Conservation (phyloP, 2,888 invertebrate species). For the Eucera pruinosa region DNA sequence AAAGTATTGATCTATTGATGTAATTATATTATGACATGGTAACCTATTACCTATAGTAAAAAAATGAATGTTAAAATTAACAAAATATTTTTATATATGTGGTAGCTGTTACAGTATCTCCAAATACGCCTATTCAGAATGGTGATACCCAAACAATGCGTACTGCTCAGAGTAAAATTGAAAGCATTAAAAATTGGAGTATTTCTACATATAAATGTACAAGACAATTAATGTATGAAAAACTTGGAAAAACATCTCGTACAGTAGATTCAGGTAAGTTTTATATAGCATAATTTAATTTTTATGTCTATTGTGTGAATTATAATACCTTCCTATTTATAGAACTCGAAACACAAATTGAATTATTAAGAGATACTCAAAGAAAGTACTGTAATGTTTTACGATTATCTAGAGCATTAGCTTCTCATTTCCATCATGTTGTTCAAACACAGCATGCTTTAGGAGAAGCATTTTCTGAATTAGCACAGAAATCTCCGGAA, state of each 20-base stretch:
- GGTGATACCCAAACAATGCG: constrained; percentile 88
- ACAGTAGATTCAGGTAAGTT: constrained; percentile 92
- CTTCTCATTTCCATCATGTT: constrained; percentile 95
- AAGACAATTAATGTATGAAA: constrained; percentile 97
- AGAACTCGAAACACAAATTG: constrained; percentile 97
- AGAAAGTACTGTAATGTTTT: constrained; percentile 95
- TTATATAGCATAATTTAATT: background rate
- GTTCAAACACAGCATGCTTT: constrained; percentile 94
- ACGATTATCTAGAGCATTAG: constrained; percentile 93
- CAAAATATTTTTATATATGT: constrained; percentile 23
- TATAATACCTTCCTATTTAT: constrained; percentile 73
- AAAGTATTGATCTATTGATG: no score
- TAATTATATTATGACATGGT: no score
- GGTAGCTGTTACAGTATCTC: constrained; percentile 78
- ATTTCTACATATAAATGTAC: constrained; percentile 99
- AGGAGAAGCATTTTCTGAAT: constrained; percentile 96
- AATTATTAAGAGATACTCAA: constrained; percentile 96
- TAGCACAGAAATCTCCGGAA: constrained; percentile 98
- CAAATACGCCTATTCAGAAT: constrained; percentile 87
- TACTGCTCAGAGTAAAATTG: constrained; percentile 93
- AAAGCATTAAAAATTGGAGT: constrained; percentile 97
- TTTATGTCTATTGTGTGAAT: constrained; percentile 20
- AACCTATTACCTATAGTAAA: no score
- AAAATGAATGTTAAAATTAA: background rate
- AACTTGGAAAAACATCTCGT: constrained; percentile 96